A percentile compares a stretch with the other conserved stretches of the same genome.
phyloP scores from a whole-genome alignment of 2,113 vertebrate genomes.

The Vulpes lagopus region DNA sequence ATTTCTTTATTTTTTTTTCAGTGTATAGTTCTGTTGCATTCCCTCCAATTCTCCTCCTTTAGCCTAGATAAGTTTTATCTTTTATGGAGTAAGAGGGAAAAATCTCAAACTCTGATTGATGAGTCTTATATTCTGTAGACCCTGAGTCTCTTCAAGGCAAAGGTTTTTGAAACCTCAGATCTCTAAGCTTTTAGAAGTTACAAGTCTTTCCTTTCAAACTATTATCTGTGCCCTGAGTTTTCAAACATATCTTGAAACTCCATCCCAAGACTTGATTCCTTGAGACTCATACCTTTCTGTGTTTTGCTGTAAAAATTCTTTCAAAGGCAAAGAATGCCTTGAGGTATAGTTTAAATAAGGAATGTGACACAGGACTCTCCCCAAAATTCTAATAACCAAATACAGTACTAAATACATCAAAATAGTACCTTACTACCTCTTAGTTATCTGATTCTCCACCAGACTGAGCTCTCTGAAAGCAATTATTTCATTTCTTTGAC shows the following conservation, averaged over 20 bases:
- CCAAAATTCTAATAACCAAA: neutral
- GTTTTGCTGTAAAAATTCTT: neutral
- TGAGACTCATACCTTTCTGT: neutral
- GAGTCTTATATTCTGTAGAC: neutral
- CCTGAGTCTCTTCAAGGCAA: neutral
- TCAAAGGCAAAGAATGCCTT: neutral
- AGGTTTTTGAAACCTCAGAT: neutral
- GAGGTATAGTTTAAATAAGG: neutral
- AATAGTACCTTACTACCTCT: neutral
- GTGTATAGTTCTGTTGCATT: neutral
- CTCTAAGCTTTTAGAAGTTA: neutral
- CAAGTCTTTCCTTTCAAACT: conserved; percentile 41
- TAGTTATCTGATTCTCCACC: neutral
- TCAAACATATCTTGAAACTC: conserved; percentile 54
- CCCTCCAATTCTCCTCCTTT: neutral
- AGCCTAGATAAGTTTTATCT: neutral
- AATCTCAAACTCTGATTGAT: neutral
- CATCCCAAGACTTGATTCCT: neutral
- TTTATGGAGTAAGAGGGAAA: neutral
- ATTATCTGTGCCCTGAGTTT: conserved; percentile 23
- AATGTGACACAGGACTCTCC: neutral
- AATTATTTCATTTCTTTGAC: conserved; percentile 33
- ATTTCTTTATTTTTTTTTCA: neutral
- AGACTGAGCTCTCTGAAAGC: neutral
- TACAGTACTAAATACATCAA: neutral